These are phyloP conservation scores for Diglossa cyanea DNA, from an alignment of 2,797 vertebrate species.

Conservation along the genomic window DNA sequence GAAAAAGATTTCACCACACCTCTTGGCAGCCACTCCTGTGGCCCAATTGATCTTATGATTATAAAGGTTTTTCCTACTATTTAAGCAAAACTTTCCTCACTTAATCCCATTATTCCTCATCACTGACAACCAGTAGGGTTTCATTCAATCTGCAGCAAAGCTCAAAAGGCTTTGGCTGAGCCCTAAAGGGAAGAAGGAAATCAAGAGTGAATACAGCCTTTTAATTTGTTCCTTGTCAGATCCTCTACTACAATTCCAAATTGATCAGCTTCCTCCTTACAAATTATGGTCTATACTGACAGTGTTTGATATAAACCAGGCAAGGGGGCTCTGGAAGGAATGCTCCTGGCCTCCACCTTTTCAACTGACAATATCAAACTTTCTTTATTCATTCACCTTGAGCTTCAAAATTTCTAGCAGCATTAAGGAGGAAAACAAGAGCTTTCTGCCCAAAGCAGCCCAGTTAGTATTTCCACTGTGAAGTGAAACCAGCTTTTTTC, in stretches of 20 bases:
- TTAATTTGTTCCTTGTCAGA: conserved; percentile 8
- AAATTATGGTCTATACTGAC: background rate
- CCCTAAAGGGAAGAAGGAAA: background rate
- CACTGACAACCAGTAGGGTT: conserved; percentile 29
- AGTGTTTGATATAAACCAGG: background rate
- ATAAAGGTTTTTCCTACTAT: conserved; percentile 36
- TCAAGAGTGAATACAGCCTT: background rate
- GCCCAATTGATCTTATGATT: background rate
- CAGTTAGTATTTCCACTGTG: background rate
- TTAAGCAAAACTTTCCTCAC: conserved; percentile 23
- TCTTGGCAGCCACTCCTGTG: conserved; percentile 39
- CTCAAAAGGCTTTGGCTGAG: conserved; percentile 35
- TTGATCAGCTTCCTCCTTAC: background rate
- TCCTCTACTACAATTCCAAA: background rate
- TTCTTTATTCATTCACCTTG: background rate
- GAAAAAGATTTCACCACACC: conserved; percentile 38
- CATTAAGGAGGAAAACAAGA: background rate
- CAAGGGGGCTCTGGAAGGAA: background rate
- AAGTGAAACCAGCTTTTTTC: background rate
- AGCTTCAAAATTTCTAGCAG: background rate
- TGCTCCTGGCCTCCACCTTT: background rate
- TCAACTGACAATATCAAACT: background rate
- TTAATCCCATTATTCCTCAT: conserved; percentile 48
- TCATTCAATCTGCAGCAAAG: conserved; percentile 11
- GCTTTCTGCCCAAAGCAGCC: background rate